Percentiles rank a stretch among this genome's conserved stretches.
Conservation (phyloP, 92 coral and sea anemone genomes). For the Heteractis magnifica region DNA sequence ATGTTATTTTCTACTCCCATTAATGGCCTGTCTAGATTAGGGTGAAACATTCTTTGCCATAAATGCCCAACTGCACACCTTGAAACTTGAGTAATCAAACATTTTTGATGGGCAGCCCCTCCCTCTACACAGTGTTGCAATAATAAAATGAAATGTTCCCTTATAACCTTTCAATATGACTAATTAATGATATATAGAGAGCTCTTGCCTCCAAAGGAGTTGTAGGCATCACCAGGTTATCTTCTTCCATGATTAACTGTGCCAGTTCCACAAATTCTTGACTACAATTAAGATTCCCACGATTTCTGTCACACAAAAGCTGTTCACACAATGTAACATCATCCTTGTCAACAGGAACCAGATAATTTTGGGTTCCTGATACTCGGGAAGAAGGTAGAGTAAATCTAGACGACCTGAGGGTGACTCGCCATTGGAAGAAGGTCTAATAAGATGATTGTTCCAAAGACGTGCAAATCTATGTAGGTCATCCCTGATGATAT, state of each 20-base stretch:
- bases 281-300: slow-evolving; percentile 32
- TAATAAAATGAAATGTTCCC: not conserved
- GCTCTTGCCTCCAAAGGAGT: slow-evolving; percentile 46
- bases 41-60: too few relatives aligned
- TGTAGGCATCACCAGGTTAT: slow-evolving; percentile 46
- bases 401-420: slow-evolving; percentile 62
- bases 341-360: slow-evolving; percentile 34
- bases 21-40: too few relatives aligned
- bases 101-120: not conserved
- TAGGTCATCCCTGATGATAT: slow-evolving; percentile 40
- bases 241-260: slow-evolving; percentile 59
- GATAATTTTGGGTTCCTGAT: slow-evolving; percentile 40
- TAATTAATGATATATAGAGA: slow-evolving; percentile 44
- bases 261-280: slow-evolving; percentile 61
- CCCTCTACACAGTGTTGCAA: not conserved
- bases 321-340: slow-evolving; percentile 47
- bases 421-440: slow-evolving; percentile 45
- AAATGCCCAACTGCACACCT: too few relatives aligned
- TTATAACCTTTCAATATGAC: slow-evolving; percentile 49
- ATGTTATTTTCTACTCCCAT: too few relatives aligned
- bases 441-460: slow-evolving; percentile 64
- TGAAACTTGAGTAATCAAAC: too few relatives aligned
- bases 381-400: slow-evolving; percentile 56
- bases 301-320: slow-evolving; percentile 38
- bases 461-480: slow-evolving; percentile 52